Evolutionary conservation across 2,113 vertebrate genomes (phyloP).

Genomic region (Malurus melanocephalus): DNA sequence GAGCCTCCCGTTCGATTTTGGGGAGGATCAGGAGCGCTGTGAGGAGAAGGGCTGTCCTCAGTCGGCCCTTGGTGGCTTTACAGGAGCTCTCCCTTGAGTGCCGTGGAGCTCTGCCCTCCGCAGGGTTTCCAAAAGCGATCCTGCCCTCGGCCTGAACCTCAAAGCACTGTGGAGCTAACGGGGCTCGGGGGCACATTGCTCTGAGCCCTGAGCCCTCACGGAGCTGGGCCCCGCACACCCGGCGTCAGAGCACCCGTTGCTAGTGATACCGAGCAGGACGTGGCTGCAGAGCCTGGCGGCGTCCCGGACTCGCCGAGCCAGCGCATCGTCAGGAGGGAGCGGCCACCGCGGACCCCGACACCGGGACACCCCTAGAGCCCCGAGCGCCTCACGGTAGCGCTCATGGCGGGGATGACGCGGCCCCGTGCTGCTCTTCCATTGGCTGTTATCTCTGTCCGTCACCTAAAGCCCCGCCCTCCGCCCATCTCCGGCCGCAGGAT

Average conservation of each 20-base stretch:
- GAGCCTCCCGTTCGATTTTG: neutral
- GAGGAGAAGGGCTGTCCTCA: neutral
- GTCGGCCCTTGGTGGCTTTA: fast-evolving
- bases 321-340: fast-evolving
- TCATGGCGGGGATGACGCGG: fast-evolving
- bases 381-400: neutral
- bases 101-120: neutral
- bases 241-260: neutral
- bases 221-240: neutral
- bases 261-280: neutral
- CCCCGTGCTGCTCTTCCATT: fast-evolving
- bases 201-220: neutral
- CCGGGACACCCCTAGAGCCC: fast-evolving
- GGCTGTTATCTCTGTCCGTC: fast-evolving
- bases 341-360: fast-evolving
- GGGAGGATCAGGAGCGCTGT: neutral
- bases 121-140: neutral
- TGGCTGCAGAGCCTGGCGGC: neutral
- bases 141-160: neutral
- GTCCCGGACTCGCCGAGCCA: neutral
- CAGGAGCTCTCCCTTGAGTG: neutral
- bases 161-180: neutral
- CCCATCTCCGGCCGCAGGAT: fast-evolving
- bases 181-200: too few species aligned
- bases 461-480: fast-evolving